These are phyloP conservation scores for Drosophila mercatorum DNA, from an alignment of 2,888 invertebrate species.

Conservation along the genomic window DNA sequence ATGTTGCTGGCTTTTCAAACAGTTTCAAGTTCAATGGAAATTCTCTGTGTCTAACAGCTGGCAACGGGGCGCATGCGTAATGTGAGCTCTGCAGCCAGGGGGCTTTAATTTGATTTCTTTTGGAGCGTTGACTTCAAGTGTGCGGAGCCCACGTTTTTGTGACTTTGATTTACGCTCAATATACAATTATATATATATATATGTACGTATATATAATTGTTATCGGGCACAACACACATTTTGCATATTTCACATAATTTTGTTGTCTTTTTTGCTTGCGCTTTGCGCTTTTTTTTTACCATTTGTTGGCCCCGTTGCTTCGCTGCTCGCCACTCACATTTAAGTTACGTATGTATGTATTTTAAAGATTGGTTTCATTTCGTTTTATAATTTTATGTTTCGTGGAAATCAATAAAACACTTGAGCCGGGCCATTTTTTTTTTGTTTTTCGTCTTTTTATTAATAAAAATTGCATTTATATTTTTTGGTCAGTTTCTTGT, in stretches of 20 bases:
- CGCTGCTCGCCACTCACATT: constrained; percentile 39
- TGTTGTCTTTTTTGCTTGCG: constrained; percentile 71
- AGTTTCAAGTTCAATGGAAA: constrained; percentile 15
- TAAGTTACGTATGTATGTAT: constrained; percentile 64
- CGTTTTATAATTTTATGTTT: constrained; percentile 25
- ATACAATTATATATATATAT: constrained; percentile 3
- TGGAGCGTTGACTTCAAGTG: constrained; percentile 53
- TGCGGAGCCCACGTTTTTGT: constrained; percentile 16
- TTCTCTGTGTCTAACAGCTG: constrained; percentile 1
- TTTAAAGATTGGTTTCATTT: constrained; percentile 51
- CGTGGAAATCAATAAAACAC: constrained; percentile 78
- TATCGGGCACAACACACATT: constrained; percentile 52
- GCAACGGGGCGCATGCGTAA: constrained; percentile 56
- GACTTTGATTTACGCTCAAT: background rate
- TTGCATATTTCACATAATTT: constrained; percentile 76
- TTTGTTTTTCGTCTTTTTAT: constrained; percentile 15
- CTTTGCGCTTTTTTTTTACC: constrained; percentile 42
- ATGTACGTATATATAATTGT: constrained; percentile 11
- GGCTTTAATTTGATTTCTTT: background rate
- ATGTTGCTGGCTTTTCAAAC: background rate
- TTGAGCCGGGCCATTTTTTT: constrained; percentile 11
- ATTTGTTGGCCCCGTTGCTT: constrained; percentile 21
- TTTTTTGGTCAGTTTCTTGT: constrained; percentile 21
- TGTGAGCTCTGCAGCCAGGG: constrained; percentile 32
- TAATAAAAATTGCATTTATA: constrained; percentile 19